phyloP scores from a whole-genome alignment of 1,140 invertebrate species.

The Philaenus spumarius region DNA sequence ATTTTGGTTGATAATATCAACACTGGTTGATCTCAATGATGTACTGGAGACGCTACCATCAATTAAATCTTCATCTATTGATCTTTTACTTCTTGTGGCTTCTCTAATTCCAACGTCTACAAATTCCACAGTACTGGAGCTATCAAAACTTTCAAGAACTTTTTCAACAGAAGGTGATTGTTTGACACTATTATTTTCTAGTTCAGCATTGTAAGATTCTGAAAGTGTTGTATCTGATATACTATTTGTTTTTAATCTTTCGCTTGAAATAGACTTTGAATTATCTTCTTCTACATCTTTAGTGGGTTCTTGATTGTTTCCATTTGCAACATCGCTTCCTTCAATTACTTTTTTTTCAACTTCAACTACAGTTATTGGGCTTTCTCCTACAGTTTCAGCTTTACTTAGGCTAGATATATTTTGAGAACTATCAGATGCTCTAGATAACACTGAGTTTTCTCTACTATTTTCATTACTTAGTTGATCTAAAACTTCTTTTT shows the following conservation, averaged over 20 bases:
- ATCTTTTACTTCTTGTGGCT: too few relatives aligned
- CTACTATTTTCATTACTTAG: background rate
- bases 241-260: slow-evolving; percentile 26
- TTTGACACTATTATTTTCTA: slow-evolving; percentile 18
- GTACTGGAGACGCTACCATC: background rate
- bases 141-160: slow-evolving; percentile 11
- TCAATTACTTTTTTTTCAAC: background rate
- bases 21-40: too few relatives aligned
- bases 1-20: too few relatives aligned
- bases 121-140: slow-evolving; percentile 10
- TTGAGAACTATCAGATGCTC: background rate
- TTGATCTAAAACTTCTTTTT: too few relatives aligned
- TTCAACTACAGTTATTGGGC: background rate
- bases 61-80: background rate
- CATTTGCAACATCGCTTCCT: too few relatives aligned
- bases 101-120: slow-evolving; percentile 2
- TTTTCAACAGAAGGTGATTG: slow-evolving; percentile 16
- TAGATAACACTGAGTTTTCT: background rate
- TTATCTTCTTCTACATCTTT: slow-evolving; percentile 21
- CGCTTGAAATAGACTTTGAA: slow-evolving; percentile 23
- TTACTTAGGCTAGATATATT: background rate
- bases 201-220: slow-evolving; percentile 14
- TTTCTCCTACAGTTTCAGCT: slow-evolving; percentile 1
- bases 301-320: background rate
- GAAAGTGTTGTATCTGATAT: slow-evolving; percentile 26